Evolutionary conservation across 2,797 vertebrate species (phyloP).

Genomic region (Acestrorhynchus altus): DNA sequence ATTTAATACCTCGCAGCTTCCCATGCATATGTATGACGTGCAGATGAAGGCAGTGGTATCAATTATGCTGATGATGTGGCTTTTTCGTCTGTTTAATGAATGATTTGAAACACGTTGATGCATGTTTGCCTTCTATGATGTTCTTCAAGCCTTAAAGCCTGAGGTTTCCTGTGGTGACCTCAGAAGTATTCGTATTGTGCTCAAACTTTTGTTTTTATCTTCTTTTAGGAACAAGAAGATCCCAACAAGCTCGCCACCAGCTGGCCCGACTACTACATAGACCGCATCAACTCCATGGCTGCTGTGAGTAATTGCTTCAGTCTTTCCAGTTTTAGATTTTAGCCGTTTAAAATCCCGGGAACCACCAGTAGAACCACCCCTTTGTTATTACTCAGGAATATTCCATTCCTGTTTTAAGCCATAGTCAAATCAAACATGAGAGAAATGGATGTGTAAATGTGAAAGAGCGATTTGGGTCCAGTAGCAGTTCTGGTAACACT

Average conservation of each 20-base stretch:
- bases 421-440: too few species aligned
- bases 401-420: too few species aligned
- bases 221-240: slow-evolving; percentile 94
- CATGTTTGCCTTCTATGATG: neutral
- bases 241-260: slow-evolving; percentile 98
- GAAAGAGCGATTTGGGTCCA: too few species aligned
- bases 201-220: slow-evolving; percentile 54
- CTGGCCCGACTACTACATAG: slow-evolving; percentile 98
- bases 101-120: slow-evolving; percentile 8
- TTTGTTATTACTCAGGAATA: too few species aligned
- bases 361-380: too few species aligned
- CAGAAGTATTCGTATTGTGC: neutral
- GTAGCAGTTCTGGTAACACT: too few species aligned
- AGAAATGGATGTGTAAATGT: too few species aligned
- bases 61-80: neutral
- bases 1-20: slow-evolving; percentile 8
- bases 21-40: neutral
- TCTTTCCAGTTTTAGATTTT: neutral
- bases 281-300: slow-evolving; percentile 98
- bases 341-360: too few species aligned
- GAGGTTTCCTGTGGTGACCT: neutral
- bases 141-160: neutral
- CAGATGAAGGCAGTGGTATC: neutral
- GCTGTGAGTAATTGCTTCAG: slow-evolving; percentile 82
- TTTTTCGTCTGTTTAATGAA: slow-evolving; percentile 8